Evolutionary conservation across 2,113 vertebrate genomes (phyloP), one percentile per base, ranked within the genome.

Genomic region (Macquaria australasica): DNA sequence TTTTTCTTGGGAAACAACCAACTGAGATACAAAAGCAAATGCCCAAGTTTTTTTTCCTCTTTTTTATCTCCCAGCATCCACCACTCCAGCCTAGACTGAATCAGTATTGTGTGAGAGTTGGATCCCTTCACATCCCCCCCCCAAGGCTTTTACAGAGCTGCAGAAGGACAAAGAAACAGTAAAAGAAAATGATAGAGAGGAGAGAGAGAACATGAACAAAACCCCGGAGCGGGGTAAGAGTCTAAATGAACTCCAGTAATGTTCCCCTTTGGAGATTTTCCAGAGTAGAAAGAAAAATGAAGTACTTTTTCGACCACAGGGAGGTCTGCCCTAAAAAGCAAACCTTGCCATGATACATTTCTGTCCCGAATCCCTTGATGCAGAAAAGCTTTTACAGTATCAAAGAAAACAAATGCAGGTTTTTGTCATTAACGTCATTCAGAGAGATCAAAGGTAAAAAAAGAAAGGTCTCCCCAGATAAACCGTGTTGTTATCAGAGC

Each of bases 261-360:
- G 83, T 86, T 89, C 81, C 91, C 34, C 88, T 86, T 87, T 77
- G 86, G 89, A 92, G 75, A 85, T 50, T 31, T 69, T 62, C 73
- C 60, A 12, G 21, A 72, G n/a, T 39, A 77, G 43, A 89, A 71
- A 91, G 75, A 88, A 90, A 90, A 53, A 18, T 12, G 37, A 88
- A 93, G 92, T 89, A 84, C 31, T 68, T 91, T 91, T 93, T 84
- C 64, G 0, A 91, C 92, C 90, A 78, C 79, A 55, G 89, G 89
- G 88, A 83, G 34, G 59, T 76, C 56, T 37, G 2, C 5, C 51
- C 48, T 76, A 77, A 84, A 84, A 85, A 85, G 80, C 71, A 58
- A 0, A 75, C 39, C 48, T 45, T 64, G 68, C 75, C 62, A 1
- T n/a, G 28, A 37, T 50, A 74, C 71, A 83, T 83, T 68, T 88